Percentiles rank a stretch among this genome's conserved stretches.
phyloP scores from a whole-genome alignment of 2,113 vertebrate genomes.

The Coracopsis vasa region DNA sequence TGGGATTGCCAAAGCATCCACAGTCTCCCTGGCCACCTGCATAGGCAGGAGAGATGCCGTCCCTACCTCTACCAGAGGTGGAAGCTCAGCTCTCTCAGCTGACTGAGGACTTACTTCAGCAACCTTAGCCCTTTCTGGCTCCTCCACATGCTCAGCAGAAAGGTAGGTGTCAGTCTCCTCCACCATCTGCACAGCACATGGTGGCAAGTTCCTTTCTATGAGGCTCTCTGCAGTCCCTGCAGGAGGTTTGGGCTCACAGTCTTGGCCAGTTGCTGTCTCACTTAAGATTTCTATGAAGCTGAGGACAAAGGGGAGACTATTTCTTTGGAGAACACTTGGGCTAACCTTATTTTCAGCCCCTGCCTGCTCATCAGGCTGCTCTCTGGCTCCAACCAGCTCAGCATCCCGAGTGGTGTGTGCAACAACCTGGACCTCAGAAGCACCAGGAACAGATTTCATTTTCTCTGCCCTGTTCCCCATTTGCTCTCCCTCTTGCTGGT shows the following conservation, averaged over 20 bases:
- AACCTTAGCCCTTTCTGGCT: rapidly evolving
- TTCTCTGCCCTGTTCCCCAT: rapidly evolving
- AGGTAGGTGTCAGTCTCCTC: neutral
- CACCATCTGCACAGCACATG: neutral
- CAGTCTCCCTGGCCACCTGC: neutral
- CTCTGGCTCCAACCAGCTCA: neutral
- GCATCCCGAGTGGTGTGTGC: neutral
- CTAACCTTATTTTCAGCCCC: neutral
- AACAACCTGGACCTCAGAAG: neutral
- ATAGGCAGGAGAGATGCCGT: rapidly evolving
- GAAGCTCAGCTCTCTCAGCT: neutral
- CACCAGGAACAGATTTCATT: rapidly evolving
- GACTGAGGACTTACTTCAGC: rapidly evolving
- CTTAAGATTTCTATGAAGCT: rapidly evolving
- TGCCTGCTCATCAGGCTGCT: neutral
- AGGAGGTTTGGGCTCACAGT: neutral
- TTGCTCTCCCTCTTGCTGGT: neutral
- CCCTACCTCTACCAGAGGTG: neutral
- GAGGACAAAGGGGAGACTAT: neutral
- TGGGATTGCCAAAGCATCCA: rapidly evolving
- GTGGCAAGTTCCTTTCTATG: rapidly evolving
- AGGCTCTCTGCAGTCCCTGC: neutral
- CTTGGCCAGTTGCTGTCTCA: neutral
- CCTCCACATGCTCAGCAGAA: rapidly evolving
- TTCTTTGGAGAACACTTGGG: neutral